Conservation (phyloP, 2,113 vertebrate species). For the Paracyprichromis sp. region DNA sequence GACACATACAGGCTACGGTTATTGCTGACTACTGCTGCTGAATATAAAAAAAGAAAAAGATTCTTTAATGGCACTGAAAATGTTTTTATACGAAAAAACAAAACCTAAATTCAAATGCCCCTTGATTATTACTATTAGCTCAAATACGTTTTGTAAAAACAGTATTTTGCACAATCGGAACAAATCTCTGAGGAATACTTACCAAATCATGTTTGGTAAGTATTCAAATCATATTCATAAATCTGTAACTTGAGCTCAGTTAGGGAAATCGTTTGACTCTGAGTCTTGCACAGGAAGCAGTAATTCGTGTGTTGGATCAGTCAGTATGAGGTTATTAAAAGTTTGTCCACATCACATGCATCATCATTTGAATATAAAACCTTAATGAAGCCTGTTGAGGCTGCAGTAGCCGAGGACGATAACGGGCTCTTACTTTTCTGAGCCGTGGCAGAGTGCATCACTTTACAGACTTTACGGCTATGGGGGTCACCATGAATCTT, state of each 20-base stretch:
- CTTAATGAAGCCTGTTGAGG: constrained; percentile 42
- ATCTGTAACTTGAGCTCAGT: neutral
- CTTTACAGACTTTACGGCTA: constrained; percentile 15
- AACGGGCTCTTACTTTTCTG: neutral
- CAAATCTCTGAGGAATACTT: neutral
- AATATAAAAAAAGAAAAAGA: neutral
- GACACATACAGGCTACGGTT: neutral
- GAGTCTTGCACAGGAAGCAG: neutral
- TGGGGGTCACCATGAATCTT: constrained; percentile 18
- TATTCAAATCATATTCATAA: neutral
- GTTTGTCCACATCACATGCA: constrained; percentile 23
- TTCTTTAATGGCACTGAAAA: neutral
- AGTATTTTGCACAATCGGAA: neutral
- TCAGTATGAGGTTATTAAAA: constrained; percentile 1
- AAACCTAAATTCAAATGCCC: neutral
- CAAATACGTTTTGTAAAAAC: neutral
- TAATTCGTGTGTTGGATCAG: neutral
- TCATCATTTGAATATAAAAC: constrained; percentile 35
- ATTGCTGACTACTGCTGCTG: neutral
- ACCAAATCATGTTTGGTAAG: neutral
- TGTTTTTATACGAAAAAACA: neutral
- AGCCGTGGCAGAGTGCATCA: neutral
- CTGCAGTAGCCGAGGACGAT: constrained; percentile 9
- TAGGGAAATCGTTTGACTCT: neutral
- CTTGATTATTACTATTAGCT: neutral